phyloP scores from a whole-genome alignment of 1,140 invertebrate species.

The Oscheius sp. region DNA sequence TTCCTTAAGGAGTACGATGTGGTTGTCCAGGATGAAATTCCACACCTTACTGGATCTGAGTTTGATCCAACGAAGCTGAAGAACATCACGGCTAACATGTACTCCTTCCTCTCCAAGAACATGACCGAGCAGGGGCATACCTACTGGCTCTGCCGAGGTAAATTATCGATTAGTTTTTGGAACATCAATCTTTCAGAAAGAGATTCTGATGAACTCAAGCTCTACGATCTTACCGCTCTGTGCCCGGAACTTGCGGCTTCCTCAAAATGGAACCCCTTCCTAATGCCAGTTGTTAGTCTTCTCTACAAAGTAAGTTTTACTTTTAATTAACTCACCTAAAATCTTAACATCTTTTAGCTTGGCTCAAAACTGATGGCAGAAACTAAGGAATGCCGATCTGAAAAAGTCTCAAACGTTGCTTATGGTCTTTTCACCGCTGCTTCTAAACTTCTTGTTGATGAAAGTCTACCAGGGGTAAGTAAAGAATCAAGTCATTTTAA shows the following conservation, averaged over 20 bases:
- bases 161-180: not conserved
- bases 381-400: not conserved
- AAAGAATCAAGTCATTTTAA: not conserved
- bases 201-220: not conserved
- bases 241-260: not conserved
- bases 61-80: slow-evolving; percentile 3
- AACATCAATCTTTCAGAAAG: not conserved
- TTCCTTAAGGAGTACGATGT: slow-evolving; percentile 12
- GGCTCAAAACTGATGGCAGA: not conserved
- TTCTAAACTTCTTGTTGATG: not conserved
- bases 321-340: not conserved
- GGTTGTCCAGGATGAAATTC: not conserved
- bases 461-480: not conserved
- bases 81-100: not conserved
- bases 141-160: slow-evolving; percentile 13
- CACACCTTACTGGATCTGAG: not conserved
- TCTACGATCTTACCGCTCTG: slow-evolving; percentile 8
- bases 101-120: not conserved
- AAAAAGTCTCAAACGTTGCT: slow-evolving; percentile 2
- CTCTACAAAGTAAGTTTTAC: not conserved
- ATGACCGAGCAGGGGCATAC: slow-evolving; percentile 10
- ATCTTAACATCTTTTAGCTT: not conserved
- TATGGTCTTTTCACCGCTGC: not conserved
- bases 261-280: not conserved
- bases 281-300: slow-evolving; percentile 6